A percentile compares a stretch with the other conserved stretches of the same genome.
Evolutionary conservation across 2,113 vertebrate species (phyloP).

Genomic region (Lates calcarifer): DNA sequence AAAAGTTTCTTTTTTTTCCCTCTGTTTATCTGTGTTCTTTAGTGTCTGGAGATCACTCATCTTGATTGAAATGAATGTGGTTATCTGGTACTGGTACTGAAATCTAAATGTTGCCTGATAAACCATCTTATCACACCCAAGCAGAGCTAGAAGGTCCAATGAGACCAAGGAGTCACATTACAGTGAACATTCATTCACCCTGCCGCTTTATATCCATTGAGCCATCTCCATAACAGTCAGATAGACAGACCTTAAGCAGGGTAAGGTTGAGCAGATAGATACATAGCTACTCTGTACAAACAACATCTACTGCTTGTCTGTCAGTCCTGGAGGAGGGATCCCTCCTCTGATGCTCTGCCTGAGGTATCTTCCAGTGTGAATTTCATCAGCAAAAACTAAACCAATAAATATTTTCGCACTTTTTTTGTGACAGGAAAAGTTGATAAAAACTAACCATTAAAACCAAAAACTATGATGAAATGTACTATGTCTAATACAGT

Average conservation of each 20-base stretch:
- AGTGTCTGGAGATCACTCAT: neutral
- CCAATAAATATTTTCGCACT: too few relatives aligned
- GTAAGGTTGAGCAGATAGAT: neutral
- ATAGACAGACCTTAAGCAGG: neutral
- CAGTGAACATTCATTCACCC: neutral
- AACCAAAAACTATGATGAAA: neutral
- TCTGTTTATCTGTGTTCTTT: neutral
- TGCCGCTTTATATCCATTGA: too few relatives aligned
- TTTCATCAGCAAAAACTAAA: neutral
- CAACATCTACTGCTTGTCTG: too few relatives aligned
- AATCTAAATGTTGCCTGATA: neutral
- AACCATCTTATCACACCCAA: neutral
- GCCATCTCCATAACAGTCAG: too few relatives aligned
- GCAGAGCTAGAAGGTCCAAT: neutral
- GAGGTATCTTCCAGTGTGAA: neutral
- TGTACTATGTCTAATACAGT: neutral
- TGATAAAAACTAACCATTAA: too few relatives aligned
- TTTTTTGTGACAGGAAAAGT: too few relatives aligned
- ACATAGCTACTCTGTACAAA: too few relatives aligned
- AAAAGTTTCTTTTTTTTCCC: neutral
- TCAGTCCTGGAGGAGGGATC: neutral
- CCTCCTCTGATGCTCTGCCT: neutral
- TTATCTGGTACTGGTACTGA: neutral
- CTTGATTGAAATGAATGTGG: neutral
- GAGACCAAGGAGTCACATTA: neutral